A percentile compares a stretch with the other conserved stretches of the same genome.
These are phyloP conservation scores for Nemotelus pantherinus DNA, from an alignment of 2,888 invertebrate genomes.

Conservation along the genomic window DNA sequence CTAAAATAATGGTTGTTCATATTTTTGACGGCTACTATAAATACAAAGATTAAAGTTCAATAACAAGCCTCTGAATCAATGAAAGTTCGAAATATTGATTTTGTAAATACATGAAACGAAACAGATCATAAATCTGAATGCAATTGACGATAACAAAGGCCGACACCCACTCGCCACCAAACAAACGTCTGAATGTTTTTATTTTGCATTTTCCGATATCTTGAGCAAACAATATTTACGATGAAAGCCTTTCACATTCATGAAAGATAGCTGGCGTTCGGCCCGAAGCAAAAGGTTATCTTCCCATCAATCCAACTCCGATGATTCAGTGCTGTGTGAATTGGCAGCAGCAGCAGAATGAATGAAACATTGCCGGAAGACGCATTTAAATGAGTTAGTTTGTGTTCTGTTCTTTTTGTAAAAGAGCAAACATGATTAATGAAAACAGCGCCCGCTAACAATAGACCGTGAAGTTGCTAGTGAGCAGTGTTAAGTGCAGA, in stretches of 20 bases:
- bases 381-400: slow-evolving; percentile 3
- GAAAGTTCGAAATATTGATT: too few relatives aligned
- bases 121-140: too few relatives aligned
- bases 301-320: not conserved
- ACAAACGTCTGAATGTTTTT: not conserved
- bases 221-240: not conserved
- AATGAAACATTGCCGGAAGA: slow-evolving; percentile 2
- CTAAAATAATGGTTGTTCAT: too few relatives aligned
- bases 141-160: not conserved
- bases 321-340: not conserved
- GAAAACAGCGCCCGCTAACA: not conserved
- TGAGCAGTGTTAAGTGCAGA: too few relatives aligned
- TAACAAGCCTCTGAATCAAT: too few relatives aligned
- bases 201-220: not conserved
- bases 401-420: not conserved
- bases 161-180: not conserved
- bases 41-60: too few relatives aligned
- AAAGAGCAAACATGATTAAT: slow-evolving; percentile 2
- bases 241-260: slow-evolving; percentile 13
- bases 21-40: too few relatives aligned
- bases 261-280: not conserved
- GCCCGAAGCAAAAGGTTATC: slow-evolving; percentile 16
- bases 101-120: too few relatives aligned
- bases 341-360: not conserved
- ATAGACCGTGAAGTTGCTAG: too few relatives aligned